Percentiles rank a stretch among this genome's conserved stretches.
phyloP scores from a whole-genome alignment of 2,888 invertebrate species.

The Ceraclea dissimilis region DNA sequence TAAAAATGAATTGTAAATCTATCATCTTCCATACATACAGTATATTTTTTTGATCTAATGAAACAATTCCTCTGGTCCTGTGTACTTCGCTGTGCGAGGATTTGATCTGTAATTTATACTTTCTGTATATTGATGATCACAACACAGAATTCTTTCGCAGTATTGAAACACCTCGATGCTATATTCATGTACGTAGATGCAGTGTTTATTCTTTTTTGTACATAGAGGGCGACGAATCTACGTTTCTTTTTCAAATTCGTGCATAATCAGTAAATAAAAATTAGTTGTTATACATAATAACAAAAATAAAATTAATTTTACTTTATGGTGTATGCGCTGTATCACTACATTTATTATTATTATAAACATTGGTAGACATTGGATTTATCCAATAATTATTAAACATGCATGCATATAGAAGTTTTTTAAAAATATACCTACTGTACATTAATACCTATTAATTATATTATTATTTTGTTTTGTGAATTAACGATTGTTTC shows the following conservation, averaged over 20 bases:
- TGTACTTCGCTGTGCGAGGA: no score
- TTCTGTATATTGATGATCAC: no score
- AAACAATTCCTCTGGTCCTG: no score
- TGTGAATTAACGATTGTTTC: slow-evolving; percentile 19
- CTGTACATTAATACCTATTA: slow-evolving; percentile 11
- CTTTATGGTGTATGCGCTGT: slow-evolving; percentile 9
- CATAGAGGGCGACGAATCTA: background rate
- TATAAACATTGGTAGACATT: slow-evolving; percentile 19
- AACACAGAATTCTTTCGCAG: no score
- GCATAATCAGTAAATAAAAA: background rate
- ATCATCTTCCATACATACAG: no score
- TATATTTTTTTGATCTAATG: no score
- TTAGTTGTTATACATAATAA: background rate
- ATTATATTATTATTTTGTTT: slow-evolving; percentile 10
- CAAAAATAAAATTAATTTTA: slow-evolving; percentile 3
- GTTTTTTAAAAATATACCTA: slow-evolving; percentile 15
- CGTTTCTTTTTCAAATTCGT: background rate
- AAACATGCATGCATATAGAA: slow-evolving; percentile 8
- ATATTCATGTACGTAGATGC: background rate
- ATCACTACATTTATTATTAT: background rate
- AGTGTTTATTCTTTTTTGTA: background rate
- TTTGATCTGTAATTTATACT: no score
- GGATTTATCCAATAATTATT: slow-evolving; percentile 10
- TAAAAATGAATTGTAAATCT: no score
- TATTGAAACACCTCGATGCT: background rate